Evolutionary conservation across 1,140 invertebrate species (phyloP).

Genomic region (Papilio machaon): DNA sequence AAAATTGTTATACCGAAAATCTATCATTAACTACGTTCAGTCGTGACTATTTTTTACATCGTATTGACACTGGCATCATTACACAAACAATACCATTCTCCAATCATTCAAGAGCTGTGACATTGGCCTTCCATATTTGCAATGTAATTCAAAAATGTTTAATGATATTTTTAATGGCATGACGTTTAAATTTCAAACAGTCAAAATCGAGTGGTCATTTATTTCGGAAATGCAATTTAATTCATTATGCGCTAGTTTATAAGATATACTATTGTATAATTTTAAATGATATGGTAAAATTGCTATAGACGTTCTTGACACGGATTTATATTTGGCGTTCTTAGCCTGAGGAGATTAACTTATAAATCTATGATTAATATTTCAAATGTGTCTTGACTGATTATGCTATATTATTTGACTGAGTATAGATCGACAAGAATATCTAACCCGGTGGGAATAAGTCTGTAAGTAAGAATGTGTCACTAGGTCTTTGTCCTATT

Average conservation of each 20-base stretch:
- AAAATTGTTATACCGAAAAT: neutral
- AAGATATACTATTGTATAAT: neutral
- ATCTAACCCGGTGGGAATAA: no score
- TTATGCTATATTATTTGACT: neutral
- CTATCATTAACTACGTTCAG: neutral
- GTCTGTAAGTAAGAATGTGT: no score
- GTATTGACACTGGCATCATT: constrained; percentile 11
- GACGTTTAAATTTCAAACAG: constrained; percentile 1
- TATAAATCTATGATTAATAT: constrained; percentile 16
- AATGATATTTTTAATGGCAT: constrained; percentile 17
- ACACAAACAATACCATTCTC: constrained; percentile 11
- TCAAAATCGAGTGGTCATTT: neutral
- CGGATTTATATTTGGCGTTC: constrained; percentile 11
- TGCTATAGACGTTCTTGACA: constrained; percentile 5
- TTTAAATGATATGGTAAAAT: neutral
- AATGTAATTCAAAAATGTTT: constrained; percentile 21
- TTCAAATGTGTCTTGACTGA: neutral
- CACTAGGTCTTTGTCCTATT: no score
- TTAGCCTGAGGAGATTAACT: constrained; percentile 15
- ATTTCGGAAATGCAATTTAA: neutral
- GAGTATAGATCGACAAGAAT: no score
- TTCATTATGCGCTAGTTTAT: neutral
- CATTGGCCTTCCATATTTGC: constrained; percentile 3
- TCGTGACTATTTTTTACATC: neutral
- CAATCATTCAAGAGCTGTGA: neutral